Conservation (phyloP, 2,888 invertebrate species). For the Mayetiola destructor region DNA sequence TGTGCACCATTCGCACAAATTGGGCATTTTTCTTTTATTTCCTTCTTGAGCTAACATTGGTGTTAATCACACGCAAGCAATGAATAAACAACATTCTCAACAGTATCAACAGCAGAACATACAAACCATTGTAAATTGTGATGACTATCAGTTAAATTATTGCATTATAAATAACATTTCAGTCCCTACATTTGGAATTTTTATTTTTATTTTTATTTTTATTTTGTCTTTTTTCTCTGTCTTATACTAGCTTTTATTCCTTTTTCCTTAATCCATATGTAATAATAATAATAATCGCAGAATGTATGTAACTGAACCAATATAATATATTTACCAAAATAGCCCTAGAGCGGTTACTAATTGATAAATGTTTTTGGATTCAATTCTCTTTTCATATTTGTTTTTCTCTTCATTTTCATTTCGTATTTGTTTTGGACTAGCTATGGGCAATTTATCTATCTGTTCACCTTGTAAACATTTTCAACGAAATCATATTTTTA, state of each 20-base stretch:
- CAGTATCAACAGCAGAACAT: neutral
- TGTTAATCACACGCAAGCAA: no score
- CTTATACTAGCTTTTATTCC: no score
- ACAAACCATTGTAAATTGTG: no score
- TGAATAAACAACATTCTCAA: neutral
- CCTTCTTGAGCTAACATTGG: no score
- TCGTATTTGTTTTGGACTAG: neutral
- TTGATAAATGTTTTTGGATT: slow-evolving; percentile 7
- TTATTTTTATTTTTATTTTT: neutral
- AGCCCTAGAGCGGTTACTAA: neutral
- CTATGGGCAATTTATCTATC: neutral
- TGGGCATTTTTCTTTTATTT: no score
- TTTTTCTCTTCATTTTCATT: neutral
- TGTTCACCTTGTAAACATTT: neutral
- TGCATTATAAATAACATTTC: slow-evolving; percentile 9
- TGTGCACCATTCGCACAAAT: no score
- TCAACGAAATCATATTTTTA: neutral
- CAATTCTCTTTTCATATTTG: neutral
- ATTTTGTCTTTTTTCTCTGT: no score
- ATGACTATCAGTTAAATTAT: slow-evolving; percentile 8
- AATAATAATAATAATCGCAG: no score
- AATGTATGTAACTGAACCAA: no score
- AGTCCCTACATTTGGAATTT: slow-evolving; percentile 1
- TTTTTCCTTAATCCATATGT: no score
- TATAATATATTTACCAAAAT: no score